Conservation (phyloP, 2,797 vertebrate species). For the Neoniphon sammara region DNA sequence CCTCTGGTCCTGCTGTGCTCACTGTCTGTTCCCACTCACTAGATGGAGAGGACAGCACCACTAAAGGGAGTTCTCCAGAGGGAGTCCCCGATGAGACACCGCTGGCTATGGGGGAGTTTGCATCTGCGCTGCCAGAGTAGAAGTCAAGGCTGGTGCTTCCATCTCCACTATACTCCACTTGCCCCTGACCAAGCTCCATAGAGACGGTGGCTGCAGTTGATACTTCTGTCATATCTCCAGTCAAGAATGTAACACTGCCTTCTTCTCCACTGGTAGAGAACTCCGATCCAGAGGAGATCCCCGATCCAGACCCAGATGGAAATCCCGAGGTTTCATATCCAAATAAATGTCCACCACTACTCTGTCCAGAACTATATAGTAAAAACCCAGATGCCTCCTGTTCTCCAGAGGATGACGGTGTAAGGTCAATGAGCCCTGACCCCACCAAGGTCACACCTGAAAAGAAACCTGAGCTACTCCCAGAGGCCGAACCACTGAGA, state of each 20-base stretch:
- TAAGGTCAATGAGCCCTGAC: constrained; percentile 83
- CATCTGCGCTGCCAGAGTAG: constrained; percentile 68
- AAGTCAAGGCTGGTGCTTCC: constrained; percentile 63
- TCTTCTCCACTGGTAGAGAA: constrained; percentile 73
- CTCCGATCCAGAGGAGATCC: constrained; percentile 67
- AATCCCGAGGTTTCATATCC: constrained; percentile 74
- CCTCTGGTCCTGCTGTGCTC: constrained; percentile 66
- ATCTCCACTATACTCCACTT: constrained; percentile 76
- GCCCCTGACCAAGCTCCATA: constrained; percentile 83
- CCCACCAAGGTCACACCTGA: constrained; percentile 60
- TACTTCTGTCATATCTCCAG: constrained; percentile 78
- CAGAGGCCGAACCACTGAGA: constrained; percentile 78
- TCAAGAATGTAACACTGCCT: constrained; percentile 77
- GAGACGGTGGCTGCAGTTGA: constrained; percentile 72
- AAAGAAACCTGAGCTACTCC: constrained; percentile 69
- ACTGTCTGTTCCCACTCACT: constrained; percentile 72
- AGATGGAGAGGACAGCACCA: constrained; percentile 65
- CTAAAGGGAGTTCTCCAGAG: constrained; percentile 65
- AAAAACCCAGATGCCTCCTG: constrained; percentile 86
- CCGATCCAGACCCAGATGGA: constrained; percentile 73
- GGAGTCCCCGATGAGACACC: constrained; percentile 67
- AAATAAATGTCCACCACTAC: constrained; percentile 79
- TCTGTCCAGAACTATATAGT: constrained; percentile 83
- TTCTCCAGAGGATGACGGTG: constrained; percentile 72
- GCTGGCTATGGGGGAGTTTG: constrained; percentile 56